phyloP scores from a whole-genome alignment of 2,888 invertebrate species.

The Choreutis nemorana region DNA sequence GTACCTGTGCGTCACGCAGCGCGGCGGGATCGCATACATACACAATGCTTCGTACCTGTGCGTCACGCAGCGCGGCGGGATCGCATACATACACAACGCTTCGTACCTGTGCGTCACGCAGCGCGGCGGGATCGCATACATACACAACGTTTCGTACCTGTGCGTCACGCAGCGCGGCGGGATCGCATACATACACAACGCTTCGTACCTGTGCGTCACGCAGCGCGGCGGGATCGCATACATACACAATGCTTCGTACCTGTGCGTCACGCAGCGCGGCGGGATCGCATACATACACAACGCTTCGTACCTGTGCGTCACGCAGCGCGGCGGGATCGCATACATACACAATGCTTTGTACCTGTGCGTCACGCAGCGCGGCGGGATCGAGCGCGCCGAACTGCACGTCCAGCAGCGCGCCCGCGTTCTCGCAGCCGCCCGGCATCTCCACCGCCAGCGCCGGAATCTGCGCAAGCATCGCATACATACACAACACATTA shows the following conservation, averaged over 20 bases:
- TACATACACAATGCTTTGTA: no score
- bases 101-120: constrained; percentile 1
- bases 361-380: constrained; percentile 21
- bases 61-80: not conserved
- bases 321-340: constrained; percentile 13
- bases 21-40: not conserved
- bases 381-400: constrained; percentile 85
- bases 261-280: not conserved
- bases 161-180: not conserved
- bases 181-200: not conserved
- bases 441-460: constrained; percentile 97
- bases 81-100: not conserved
- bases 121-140: not conserved
- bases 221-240: not conserved
- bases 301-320: no score
- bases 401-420: constrained; percentile 87
- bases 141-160: constrained; percentile 1
- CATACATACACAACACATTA: not conserved
- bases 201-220: constrained; percentile 1
- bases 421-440: constrained; percentile 77
- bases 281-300: no score
- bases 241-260: not conserved
- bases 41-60: not conserved
- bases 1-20: constrained; percentile 1
- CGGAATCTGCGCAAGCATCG: constrained; percentile 73